These are phyloP conservation scores for Columba janthina DNA, from an alignment of 2,113 vertebrate species.

Conservation along the genomic window DNA sequence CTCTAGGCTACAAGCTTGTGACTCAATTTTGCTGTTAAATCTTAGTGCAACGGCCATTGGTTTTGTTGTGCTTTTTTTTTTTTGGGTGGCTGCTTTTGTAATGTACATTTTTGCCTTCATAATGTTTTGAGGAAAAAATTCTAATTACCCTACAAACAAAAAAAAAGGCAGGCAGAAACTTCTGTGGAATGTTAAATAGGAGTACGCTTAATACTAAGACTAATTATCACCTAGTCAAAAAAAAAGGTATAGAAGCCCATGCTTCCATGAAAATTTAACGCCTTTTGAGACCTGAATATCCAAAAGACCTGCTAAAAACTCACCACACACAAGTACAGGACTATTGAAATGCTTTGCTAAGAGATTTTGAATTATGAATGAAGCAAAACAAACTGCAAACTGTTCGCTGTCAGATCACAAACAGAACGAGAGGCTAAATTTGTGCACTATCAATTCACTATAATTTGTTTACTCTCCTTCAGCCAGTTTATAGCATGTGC, in stretches of 20 bases:
- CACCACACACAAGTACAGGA: background rate
- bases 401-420: background rate
- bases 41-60: background rate
- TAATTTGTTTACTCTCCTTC: constrained; percentile 50
- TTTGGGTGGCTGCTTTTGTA: background rate
- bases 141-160: background rate
- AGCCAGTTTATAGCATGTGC: constrained; percentile 35
- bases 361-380: constrained; percentile 44
- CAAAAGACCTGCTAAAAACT: background rate
- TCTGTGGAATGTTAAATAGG: background rate
- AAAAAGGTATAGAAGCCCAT: background rate
- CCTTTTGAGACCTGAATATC: background rate
- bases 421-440: constrained; percentile 33
- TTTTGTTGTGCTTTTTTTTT: background rate
- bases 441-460: constrained; percentile 35
- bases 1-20: background rate
- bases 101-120: background rate
- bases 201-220: background rate
- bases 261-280: background rate
- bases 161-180: background rate
- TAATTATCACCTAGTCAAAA: background rate
- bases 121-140: background rate
- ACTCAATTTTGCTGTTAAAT: background rate
- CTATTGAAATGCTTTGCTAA: background rate
- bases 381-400: constrained; percentile 38